Evolutionary conservation across 2,888 invertebrate genomes (phyloP).

Genomic region (Andrena fulva): DNA sequence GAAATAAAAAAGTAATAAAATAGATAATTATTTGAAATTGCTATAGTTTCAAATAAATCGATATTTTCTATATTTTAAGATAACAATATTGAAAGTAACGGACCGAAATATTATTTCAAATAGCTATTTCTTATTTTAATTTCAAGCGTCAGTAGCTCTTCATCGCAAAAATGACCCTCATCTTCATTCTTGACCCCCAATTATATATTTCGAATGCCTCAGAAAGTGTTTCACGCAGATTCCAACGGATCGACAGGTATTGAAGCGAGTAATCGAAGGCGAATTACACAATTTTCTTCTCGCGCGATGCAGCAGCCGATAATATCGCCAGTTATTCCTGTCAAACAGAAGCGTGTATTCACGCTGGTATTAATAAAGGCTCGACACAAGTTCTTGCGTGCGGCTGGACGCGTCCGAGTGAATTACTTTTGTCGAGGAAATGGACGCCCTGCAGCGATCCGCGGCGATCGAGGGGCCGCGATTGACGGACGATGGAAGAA

Average conservation of each 20-base stretch:
- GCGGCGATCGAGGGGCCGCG: conserved; percentile 3
- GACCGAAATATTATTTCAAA: no score
- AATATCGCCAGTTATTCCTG: conserved; percentile 41
- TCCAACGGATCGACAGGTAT: neutral
- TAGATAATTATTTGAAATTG: no score
- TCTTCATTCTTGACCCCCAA: neutral
- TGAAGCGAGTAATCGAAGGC: conserved; percentile 3
- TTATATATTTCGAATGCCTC: neutral
- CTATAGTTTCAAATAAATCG: no score
- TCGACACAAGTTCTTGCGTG: conserved; percentile 37
- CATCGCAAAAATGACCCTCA: neutral
- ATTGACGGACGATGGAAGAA: conserved; percentile 38
- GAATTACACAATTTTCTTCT: conserved; percentile 35
- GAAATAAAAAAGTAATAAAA: no score
- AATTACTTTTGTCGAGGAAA: conserved; percentile 42
- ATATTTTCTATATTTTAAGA: no score
- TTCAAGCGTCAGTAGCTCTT: no score
- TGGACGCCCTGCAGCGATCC: conserved; percentile 33
- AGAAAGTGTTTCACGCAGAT: neutral
- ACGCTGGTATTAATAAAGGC: conserved; percentile 29
- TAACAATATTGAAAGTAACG: no score
- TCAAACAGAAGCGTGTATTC: conserved; percentile 58
- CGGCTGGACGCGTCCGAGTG: conserved; percentile 22
- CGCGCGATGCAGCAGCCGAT: conserved; percentile 38
- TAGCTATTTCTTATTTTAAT: no score